A percentile compares a stretch with the other conserved stretches of the same genome.
These are phyloP conservation scores for Muntiacus reevesi DNA, from an alignment of 2,113 vertebrate genomes.

Conservation along the genomic window DNA sequence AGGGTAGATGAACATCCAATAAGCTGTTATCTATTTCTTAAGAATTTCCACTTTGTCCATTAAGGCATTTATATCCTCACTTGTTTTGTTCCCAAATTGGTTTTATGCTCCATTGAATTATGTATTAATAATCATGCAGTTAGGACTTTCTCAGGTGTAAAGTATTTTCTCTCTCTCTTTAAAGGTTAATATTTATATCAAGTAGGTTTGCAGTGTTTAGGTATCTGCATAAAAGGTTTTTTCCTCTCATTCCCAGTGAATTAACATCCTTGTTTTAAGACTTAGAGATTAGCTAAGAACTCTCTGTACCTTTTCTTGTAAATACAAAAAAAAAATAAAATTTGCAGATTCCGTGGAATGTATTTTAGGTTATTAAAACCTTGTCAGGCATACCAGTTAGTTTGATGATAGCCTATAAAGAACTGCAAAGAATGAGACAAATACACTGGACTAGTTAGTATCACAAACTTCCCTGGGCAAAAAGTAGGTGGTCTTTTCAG, in stretches of 20 bases:
- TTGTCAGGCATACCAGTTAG: background rate
- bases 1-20: background rate
- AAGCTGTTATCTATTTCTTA: background rate
- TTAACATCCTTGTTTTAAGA: conserved; percentile 1
- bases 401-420: background rate
- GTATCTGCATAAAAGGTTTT: background rate
- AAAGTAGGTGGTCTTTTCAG: conserved; percentile 22
- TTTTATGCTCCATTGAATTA: conserved; percentile 48
- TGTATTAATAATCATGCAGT: conserved; percentile 38
- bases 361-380: background rate
- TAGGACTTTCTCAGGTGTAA: background rate
- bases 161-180: background rate
- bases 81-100: conserved; percentile 38
- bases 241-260: background rate
- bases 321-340: conserved; percentile 11
- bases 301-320: background rate
- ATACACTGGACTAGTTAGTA: conserved; percentile 12
- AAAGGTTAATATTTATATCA: conserved; percentile 20
- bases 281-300: background rate
- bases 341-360: background rate
- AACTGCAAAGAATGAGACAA: conserved; percentile 34
- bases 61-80: conserved; percentile 20
- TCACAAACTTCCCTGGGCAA: background rate
- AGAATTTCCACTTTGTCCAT: background rate
- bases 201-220: conserved; percentile 35